Evolutionary conservation across 1,140 invertebrate species (phyloP).

Genomic region (Adoxophyes honmai): DNA sequence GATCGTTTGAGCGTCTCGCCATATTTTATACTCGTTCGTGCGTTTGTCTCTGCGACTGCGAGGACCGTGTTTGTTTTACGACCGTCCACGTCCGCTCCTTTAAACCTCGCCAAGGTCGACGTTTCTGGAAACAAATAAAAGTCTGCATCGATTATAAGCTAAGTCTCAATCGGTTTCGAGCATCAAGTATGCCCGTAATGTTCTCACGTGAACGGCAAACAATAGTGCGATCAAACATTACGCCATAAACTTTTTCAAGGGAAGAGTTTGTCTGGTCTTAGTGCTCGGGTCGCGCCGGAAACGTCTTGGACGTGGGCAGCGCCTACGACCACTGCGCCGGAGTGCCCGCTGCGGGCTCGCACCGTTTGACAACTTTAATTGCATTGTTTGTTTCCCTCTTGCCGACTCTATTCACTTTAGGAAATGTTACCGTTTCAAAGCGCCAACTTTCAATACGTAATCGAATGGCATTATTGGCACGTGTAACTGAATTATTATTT

Average conservation of each 20-base stretch:
- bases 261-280: slow-evolving; percentile 36
- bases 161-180: slow-evolving; percentile 3
- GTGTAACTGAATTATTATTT: not conserved
- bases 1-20: slow-evolving; percentile 66
- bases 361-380: slow-evolving; percentile 55
- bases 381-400: slow-evolving; percentile 41
- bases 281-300: slow-evolving; percentile 42
- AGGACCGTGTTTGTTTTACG: slow-evolving; percentile 69
- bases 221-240: not conserved
- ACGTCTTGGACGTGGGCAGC: slow-evolving; percentile 55
- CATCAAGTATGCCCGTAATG: not conserved
- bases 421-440: too few species aligned
- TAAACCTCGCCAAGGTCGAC: slow-evolving; percentile 62
- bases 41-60: slow-evolving; percentile 55
- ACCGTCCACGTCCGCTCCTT: slow-evolving; percentile 58
- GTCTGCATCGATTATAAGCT: slow-evolving; percentile 32
- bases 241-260: slow-evolving; percentile 24
- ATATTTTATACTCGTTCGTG: slow-evolving; percentile 62
- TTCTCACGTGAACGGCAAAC: slow-evolving; percentile 1
- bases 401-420: too few species aligned
- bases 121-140: slow-evolving; percentile 42
- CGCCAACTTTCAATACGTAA: too few species aligned
- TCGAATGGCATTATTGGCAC: too few species aligned
- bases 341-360: slow-evolving; percentile 43
- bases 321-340: slow-evolving; percentile 38